Base-by-base conservation (phyloP, 2,888 invertebrate species). In the Panorpa germanica region DNA sequence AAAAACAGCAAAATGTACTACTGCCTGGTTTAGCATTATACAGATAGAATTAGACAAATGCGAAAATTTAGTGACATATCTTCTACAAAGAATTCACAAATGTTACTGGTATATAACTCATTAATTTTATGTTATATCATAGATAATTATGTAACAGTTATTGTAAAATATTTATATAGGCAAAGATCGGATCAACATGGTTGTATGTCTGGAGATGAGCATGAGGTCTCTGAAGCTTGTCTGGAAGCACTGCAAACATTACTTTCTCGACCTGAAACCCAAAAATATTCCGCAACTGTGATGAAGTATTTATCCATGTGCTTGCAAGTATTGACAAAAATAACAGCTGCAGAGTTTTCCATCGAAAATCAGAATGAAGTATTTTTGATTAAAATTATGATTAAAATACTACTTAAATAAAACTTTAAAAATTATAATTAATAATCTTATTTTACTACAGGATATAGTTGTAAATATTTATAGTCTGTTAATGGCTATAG, bases 381-480 rank as follows among this genome's bases (percentile, higher is more conserved):
- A 14, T 7, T 23, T 4, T 15, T 13, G 10, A 4, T 22, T 16
- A 15, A 32, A 10, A 10, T 17, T 14, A 40, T 55, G 53, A 53
- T 53, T 50, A 33, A 48, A 50, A 6, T 52, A 56, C 27, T 53
- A 55, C 36, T 50, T 53, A 25, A 53, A 55, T 37, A 52, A 54
- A 33, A 18, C 7, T 13, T 16, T 17, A 4, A 25, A 19, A 13
- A 20, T n/a, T 15, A 9, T 35, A 22, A 8, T 16, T 23, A 22
- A 15, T 17, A 29, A 25, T 17, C 32, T 32, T 24, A 26, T 39
- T 27, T 28, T n/a, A 31, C 48, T 47, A 9, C 50, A 76, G 74
- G 83, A 85, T 42, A 57, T 77, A 20, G 55, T 74, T 10, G 63
- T 70, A 0, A 67, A 65, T 28, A 53, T 77, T 28, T 71, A 74